Conservation (phyloP, 2,113 vertebrate species). For the Acrocephalus arundinaceus region DNA sequence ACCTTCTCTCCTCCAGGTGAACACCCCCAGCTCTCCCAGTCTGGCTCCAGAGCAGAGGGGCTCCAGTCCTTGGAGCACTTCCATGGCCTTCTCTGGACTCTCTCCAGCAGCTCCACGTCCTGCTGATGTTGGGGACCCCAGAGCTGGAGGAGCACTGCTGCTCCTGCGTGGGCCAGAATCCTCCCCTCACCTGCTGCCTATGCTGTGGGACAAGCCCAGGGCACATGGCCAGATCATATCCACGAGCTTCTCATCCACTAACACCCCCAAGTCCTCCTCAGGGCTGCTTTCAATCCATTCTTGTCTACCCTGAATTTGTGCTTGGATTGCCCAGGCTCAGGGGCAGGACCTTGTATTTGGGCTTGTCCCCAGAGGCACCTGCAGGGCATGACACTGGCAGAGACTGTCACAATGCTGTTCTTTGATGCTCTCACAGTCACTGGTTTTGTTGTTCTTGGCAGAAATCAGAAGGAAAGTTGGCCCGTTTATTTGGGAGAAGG, state of each 20-base stretch:
- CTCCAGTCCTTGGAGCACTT: fast-evolving
- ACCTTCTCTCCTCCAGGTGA: background rate
- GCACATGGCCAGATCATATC: fast-evolving
- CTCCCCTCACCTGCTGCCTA: background rate
- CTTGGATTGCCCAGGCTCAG: background rate
- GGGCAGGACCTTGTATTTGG: background rate
- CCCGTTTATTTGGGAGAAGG: conserved; percentile 78
- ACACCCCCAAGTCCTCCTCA: background rate
- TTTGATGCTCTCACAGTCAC: background rate
- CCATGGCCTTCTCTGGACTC: fast-evolving
- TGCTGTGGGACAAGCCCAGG: background rate
- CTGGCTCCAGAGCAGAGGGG: background rate
- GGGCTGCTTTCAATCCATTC: background rate
- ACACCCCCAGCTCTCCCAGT: background rate
- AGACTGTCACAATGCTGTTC: fast-evolving
- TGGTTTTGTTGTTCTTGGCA: conserved; percentile 31
- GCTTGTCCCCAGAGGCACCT: background rate
- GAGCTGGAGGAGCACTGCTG: background rate
- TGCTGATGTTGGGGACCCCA: background rate
- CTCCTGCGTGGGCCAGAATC: background rate
- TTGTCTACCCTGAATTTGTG: background rate
- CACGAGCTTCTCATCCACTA: background rate
- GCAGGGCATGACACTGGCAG: background rate
- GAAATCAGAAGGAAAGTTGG: conserved; percentile 78
- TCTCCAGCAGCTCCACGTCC: background rate